Base-by-base conservation (phyloP, 2,113 vertebrate genomes). In the Edolisoma coerulescens region DNA sequence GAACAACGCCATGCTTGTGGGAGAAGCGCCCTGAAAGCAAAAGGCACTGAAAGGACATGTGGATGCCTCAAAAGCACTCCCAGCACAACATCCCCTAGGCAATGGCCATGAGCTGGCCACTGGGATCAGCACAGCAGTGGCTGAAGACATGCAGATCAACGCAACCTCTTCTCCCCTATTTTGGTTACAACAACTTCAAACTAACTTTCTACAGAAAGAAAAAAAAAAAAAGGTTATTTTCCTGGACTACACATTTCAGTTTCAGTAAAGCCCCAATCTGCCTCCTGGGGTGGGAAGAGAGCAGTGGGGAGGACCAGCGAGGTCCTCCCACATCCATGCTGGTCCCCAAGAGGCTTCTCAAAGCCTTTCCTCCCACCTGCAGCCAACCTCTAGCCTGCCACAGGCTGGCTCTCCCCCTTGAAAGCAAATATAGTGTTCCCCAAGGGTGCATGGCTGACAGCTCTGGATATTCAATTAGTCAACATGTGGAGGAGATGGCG, bases 341-440 rank as follows among this genome's bases (percentile, higher is more conserved):
- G 1, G n/a, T 64, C 3, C 1, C 23, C 0, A 0, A 77, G 68
- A 0, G 0, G 26, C 42, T 74, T 91, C 67, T 54, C 5, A 3
- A 91, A 90, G 41, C 28, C 44, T 39, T 44, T 87, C 41, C 57
- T 84, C 53, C 57, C 56, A 81, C 26, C 35, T 5, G 4, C 65
- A 85, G 70, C 41, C 2, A 5, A 37, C 10, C 50, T 65, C 37
- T 35, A 50, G 28, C 50, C 45, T 2, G 1, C 35, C 1, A 1
- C n/a, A 37, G 50, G 39, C 44, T 49, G 37, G 10, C 54, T 45
- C 67, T 57, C 3, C 0, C 64, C 37, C 42, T 32, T 50, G 0
- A 0, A 89, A 91, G 53, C 1, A 5, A 67, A 85, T 15, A 63
- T 2, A 95, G 32, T 45, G 82, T 30, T 95, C 67, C 33, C 35